Base-by-base conservation (phyloP, 2,113 vertebrate genomes). In the Nothocercus julius region DNA sequence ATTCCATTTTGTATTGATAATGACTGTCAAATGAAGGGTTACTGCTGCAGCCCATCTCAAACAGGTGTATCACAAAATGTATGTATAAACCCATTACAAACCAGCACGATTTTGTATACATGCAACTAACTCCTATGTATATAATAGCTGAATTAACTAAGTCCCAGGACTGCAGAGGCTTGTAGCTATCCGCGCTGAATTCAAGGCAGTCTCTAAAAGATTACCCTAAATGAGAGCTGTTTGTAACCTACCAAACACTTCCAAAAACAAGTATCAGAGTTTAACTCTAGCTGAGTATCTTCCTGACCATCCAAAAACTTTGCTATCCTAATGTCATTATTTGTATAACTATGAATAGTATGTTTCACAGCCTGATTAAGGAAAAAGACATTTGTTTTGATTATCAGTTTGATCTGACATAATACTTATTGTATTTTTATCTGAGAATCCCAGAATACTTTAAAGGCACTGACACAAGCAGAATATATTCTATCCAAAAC, bases 151-250 rank as follows among this genome's bases (percentile, higher is more conserved):
- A 44, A 44, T 44, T 44, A 44, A 44, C 44, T 44, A 44, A 44
- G 44, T 44, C 44, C 44, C 44, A 44, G 44, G 15, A 7, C 44
- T 44, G 44, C 44, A 44, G 44, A 44, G 44, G 44, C 44, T 7
- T 44, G 44, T 16, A 44, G 44, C 44, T 44, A 44, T 44, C 44
- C 16, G 44, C 44, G 16, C 44, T 44, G 44, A 16, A 44, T 44
- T 44, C 44, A 44, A 44, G 44, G 44, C 44, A 6, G 40, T 28
- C 45, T 90, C 67, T 30, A 86, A 76, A 89, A 34, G 25, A 56
- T 34, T 67, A 54, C 45, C 4, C 16, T 67, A 27, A 18, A n/a
- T 0, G 0, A 2, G 7, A 77, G 9, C 4, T 58, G 28, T 18
- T 36, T 38, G 7, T 34, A 36, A 76, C 49, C 59, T 36, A 17